Evolutionary conservation across 2,888 invertebrate species (phyloP).

Genomic region (Arenicola marina): DNA sequence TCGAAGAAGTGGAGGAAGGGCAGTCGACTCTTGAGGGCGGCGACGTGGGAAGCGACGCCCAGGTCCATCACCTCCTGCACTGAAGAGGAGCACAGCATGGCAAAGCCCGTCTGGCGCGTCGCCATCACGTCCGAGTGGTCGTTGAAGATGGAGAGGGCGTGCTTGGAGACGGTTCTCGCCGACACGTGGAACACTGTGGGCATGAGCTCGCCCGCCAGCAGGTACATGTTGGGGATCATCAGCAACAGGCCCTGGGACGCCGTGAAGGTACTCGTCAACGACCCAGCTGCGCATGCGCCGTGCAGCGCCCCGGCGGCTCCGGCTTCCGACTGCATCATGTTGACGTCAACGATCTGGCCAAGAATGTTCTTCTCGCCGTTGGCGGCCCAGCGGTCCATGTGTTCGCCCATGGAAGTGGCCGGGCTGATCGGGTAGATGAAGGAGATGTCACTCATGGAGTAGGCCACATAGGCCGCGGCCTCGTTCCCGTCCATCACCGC

Average conservation of each 20-base stretch:
- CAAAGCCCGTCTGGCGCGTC: conserved; percentile 33
- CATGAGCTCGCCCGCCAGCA: conserved; percentile 35
- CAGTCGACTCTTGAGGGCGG: conserved; percentile 28
- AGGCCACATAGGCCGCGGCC: conserved; percentile 32
- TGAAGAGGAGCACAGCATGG: conserved; percentile 32
- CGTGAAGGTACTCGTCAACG: conserved; percentile 31
- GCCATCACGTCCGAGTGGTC: conserved; percentile 39
- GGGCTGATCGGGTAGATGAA: conserved; percentile 36
- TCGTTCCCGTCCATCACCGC: conserved; percentile 32
- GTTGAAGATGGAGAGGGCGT: conserved; percentile 38
- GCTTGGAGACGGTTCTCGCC: conserved; percentile 34
- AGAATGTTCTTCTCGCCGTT: conserved; percentile 29
- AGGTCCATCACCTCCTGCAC: conserved; percentile 38
- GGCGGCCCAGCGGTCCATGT: conserved; percentile 34
- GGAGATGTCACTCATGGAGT: conserved; percentile 31
- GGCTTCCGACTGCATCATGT: conserved; percentile 36
- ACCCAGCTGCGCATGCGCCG: conserved; percentile 32
- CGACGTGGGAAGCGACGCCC: conserved; percentile 32
- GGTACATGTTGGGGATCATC: conserved; percentile 38
- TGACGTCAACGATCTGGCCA: conserved; percentile 29
- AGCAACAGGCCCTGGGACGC: conserved; percentile 34
- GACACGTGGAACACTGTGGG: conserved; percentile 36
- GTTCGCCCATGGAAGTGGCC: conserved; percentile 36
- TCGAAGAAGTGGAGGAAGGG: conserved; percentile 38
- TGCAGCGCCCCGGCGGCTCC: conserved; percentile 34